Evolutionary conservation across 2,113 vertebrate species (phyloP), one percentile per base, ranked within the genome.

Genomic region (Pseudorasbora parva): DNA sequence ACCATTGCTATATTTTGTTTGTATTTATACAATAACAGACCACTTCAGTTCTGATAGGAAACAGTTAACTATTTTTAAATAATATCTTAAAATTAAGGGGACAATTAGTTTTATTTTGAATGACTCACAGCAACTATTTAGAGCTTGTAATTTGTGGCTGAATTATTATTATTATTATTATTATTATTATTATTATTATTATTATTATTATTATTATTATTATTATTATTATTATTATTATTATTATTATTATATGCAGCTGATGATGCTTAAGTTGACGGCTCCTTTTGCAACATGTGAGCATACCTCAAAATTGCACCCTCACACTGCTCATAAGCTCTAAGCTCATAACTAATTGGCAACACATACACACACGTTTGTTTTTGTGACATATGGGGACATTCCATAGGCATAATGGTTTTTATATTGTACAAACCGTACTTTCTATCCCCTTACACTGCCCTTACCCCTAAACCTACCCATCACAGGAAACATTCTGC

Each of bases 241-340:
- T 30, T 30, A 2, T n/a, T 68, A 37, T 54, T 71, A 59, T 6
- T 47, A 72, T 86, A 54, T 93, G 92, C 89, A 92, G 90, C 91
- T 88, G 87, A 87, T 91, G 93, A 91, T 92, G 91, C 92, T 93
- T 91, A 87, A 89, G 92, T 93, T 91, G 92, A 90, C 89, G 87
- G 91, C 89, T 87, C 91, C 91, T 69, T 90, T 89, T 88, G 90
- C 85, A 90, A 92, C 90, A 93, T 82, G 85, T 91, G 86, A 90
- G 88, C 88, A 86, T 88, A 73, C 86, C 84, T 79, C 88, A 82
- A 87, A 89, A 92, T 86, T 92, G 90, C 91, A 92, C 92, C 92
- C 88, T 92, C 89, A 91, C 93, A 94, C 93, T 94, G 93, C 94
- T 94, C 91, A 94, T 94, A 95, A 95, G 94, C 94, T 95, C 94